Base-by-base conservation (phyloP, 1,140 invertebrate species). In the Apis laboriosa region DNA sequence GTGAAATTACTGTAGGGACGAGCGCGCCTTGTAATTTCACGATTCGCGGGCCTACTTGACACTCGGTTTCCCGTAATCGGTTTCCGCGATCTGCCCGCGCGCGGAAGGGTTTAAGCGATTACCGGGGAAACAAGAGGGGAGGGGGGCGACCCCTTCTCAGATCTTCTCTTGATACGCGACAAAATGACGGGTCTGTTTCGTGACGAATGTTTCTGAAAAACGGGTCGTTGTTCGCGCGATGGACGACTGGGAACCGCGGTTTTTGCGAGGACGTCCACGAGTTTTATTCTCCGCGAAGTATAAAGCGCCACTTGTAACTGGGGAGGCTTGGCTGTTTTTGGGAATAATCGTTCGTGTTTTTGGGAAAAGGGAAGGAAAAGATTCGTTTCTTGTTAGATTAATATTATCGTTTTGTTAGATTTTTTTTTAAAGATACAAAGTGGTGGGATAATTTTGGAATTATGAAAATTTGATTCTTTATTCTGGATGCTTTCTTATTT, bases 21-120 rank as follows among this genome's bases (percentile, higher is more conserved):
- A 55, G 56, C 49, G 72, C 77, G 82, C 68, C 81, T 67, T 86
- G 85, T 87, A 87, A 87, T 87, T 87, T 87, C 64, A 87, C 81
- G 82, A 87, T 43, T 87, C 85, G 81, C 67, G 77, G 34, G 61
- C 28, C 77, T 81, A 64, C 78, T 77, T 86, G 66, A 66, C 68
- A 64, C 85, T 74, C 61, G 5, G 63, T 86, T 83, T 71, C 55
- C 21, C 66, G 63, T 73, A 86, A 86, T 86, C 73, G 71, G 34
- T 43, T 43, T 43, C 24, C n/a, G 34, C 34, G 56, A 80, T 84
- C 78, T 75, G 21, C 74, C 67, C 77, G 24, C 60, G 61, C 51
- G 5, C 28, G 43, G 66, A 72, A 81, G n/a, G 21, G 55, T 4
- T 63, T 67, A 60, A 67, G 66, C 78, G 70, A 74, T 80, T 63